phyloP scores from a whole-genome alignment of 2,797 vertebrate species.

The Syngnathus acus region DNA sequence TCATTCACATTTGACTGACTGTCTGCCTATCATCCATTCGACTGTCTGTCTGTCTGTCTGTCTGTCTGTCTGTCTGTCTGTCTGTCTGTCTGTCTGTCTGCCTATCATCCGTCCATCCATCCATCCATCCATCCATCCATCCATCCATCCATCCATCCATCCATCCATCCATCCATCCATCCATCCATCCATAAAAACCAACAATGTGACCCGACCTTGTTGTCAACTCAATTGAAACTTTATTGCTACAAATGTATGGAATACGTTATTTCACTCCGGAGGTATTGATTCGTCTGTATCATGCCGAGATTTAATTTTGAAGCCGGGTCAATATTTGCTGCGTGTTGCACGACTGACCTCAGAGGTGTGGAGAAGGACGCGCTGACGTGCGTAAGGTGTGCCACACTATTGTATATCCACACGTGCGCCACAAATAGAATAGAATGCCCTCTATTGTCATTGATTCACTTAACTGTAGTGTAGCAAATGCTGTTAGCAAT shows the following conservation, averaged over 20 bases:
- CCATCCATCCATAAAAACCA: too few species aligned
- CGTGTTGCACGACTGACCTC: constrained; percentile 29
- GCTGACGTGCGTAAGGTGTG: neutral
- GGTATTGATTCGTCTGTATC: constrained; percentile 53
- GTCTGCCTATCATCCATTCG: too few species aligned
- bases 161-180: too few species aligned
- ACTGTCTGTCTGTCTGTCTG: too few species aligned
- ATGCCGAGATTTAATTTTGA: constrained; percentile 38
- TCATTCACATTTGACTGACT: neutral
- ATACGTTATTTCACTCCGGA: constrained; percentile 13
- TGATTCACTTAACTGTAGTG: neutral
- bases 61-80: too few species aligned
- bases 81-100: too few species aligned
- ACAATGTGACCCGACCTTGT: neutral
- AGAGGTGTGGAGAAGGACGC: constrained; percentile 11
- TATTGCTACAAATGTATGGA: neutral
- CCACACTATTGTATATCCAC: neutral
- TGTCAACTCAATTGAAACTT: neutral
- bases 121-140: too few species aligned
- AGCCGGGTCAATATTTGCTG: constrained; percentile 48
- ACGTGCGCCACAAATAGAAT: neutral
- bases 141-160: too few species aligned
- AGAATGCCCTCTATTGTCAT: neutral
- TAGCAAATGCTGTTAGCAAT: neutral
- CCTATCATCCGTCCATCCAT: too few species aligned